phyloP scores from a whole-genome alignment of 2,888 invertebrate genomes.

The Parnassius smintheus region DNA sequence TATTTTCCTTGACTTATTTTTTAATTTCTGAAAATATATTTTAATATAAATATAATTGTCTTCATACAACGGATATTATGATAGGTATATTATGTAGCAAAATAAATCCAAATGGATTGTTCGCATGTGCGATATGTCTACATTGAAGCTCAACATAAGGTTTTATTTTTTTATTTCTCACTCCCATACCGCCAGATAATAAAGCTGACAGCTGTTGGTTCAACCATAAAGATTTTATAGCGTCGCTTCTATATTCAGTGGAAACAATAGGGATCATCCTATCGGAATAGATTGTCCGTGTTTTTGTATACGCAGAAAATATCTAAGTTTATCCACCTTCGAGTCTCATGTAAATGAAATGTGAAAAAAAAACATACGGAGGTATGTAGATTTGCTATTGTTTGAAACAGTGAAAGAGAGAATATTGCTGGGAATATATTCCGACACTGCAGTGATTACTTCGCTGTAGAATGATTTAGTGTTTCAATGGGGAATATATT shows the following conservation, averaged over 20 bases:
- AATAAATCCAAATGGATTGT: conserved; percentile 5
- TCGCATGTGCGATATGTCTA: conserved; percentile 9
- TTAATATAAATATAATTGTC: too few relatives aligned
- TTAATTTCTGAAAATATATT: too few relatives aligned
- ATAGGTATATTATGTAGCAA: too few relatives aligned
- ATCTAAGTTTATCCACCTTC: conserved; percentile 16
- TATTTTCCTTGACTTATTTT: too few relatives aligned
- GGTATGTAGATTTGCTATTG: not conserved
- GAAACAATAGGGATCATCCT: conserved; percentile 33
- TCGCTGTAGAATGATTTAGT: too few relatives aligned
- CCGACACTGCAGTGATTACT: too few relatives aligned
- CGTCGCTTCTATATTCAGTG: conserved; percentile 34
- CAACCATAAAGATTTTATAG: conserved; percentile 37
- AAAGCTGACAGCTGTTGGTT: conserved; percentile 34
- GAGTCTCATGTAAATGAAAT: conserved; percentile 16
- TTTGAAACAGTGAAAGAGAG: not conserved
- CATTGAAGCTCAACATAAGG: conserved; percentile 16
- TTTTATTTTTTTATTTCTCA: conserved; percentile 25
- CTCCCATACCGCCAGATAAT: conserved; percentile 34
- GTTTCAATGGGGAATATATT: too few relatives aligned
- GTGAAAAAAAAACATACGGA: conserved; percentile 1
- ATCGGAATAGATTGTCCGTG: conserved; percentile 28
- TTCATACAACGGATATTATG: too few relatives aligned
- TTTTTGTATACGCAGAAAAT: conserved; percentile 14
- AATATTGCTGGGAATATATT: too few relatives aligned